phyloP scores from a whole-genome alignment of 2,113 vertebrate species.

The Neogale vison region DNA sequence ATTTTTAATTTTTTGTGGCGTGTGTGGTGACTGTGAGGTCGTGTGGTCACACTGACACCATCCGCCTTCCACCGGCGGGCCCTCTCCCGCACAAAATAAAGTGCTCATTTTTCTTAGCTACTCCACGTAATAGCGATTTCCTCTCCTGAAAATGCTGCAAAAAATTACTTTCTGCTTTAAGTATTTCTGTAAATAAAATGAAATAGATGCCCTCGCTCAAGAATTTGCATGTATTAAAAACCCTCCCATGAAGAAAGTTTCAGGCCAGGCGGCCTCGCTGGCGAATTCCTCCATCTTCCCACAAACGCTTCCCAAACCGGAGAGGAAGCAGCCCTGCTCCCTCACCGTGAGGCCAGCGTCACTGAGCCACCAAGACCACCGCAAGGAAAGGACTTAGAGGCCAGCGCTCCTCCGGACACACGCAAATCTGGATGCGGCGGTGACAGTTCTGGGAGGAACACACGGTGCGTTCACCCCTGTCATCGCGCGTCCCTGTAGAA shows the following conservation, averaged over 20 bases:
- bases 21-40: neutral
- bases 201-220: neutral
- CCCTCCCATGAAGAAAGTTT: neutral
- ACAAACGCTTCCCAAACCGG: too few relatives aligned
- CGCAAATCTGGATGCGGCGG: neutral
- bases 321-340: too few relatives aligned
- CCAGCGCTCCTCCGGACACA: neutral
- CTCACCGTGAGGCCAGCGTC: neutral
- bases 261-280: neutral
- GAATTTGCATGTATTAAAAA: neutral
- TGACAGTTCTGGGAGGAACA: neutral
- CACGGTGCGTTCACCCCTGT: neutral
- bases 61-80: neutral
- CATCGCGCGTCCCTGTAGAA: neutral
- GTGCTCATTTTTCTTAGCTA: neutral
- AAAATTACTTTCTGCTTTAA: neutral
- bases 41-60: too few relatives aligned
- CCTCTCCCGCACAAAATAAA: neutral
- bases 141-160: neutral
- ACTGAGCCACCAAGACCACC: neutral
- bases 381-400: neutral
- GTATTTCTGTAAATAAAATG: neutral
- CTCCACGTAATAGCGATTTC: neutral
- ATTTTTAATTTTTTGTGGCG: rapidly evolving
- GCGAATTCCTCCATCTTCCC: neutral